Base-by-base conservation (phyloP, 2,797 vertebrate genomes). In the Coreius guichenoti region DNA sequence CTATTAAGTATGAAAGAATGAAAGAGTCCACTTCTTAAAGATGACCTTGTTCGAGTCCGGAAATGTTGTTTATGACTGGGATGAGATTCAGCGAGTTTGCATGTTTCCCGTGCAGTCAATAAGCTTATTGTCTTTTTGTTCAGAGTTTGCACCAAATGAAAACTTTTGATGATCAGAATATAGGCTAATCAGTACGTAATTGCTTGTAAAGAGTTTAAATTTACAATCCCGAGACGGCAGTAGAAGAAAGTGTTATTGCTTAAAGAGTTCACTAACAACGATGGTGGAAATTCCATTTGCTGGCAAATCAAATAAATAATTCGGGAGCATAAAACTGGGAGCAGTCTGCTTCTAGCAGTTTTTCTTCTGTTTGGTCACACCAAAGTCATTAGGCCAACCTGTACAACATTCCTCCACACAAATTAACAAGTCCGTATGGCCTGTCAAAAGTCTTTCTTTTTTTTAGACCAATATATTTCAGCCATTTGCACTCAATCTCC, bases 221-320 rank as follows among this genome's bases (percentile, higher is more conserved):
- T 31, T 79, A 21, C 58, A 47, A 47, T 65, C 39, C 17, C 36
- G 23, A 79, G 21, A 65, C 17, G 43, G 3, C 39, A 8, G 8
- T 80, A 65, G 31, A 61, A 26, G 3, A 43, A 81, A 61, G 36
- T 77, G 31, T 81, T 81, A 81, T 81, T 81, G 82, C 69, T 76
- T 80, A 65, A 70, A 51, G 26, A 29, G 23, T 83, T 49, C 36
- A 81, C 5, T 65, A 54, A 39, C 21, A 51, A 43, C 6, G 31
- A 56, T n/a, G 29, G 21, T 54, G 47, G 8, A 65, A 72, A 68
- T 49, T 17, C 39, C 85, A 81, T 89, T 86, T 87, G 91, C 84
- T 90, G 67, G 86, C 86, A 91, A 86, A 90, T 87, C 89, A 92
- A 94, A 78, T 94, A 95, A 95, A 95, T 95, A 94, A 89, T 91